A percentile compares a stretch with the other conserved stretches of the same genome.
These are phyloP conservation scores for Luehdorfia chinensis DNA, from an alignment of 1,140 invertebrate species.

Conservation along the genomic window DNA sequence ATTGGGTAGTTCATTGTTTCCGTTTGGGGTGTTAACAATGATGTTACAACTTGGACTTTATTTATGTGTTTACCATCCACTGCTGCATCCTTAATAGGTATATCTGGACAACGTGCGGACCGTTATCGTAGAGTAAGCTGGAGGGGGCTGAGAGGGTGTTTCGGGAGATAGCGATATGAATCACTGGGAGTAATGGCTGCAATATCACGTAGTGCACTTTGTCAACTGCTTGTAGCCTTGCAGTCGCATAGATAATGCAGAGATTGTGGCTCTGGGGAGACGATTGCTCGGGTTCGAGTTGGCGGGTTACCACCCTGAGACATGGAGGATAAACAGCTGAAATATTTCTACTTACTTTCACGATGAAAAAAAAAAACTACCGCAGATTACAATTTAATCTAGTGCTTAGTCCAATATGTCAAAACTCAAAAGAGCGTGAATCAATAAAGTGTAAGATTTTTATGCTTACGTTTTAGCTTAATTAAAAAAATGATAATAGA, in stretches of 20 bases:
- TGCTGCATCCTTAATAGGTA: slow-evolving; percentile 65
- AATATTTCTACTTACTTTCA: not conserved
- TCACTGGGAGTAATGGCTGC: slow-evolving; percentile 72
- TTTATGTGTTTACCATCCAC: slow-evolving; percentile 42
- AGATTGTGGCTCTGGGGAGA: slow-evolving; percentile 54
- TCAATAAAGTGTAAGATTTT: too few relatives aligned
- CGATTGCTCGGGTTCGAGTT: slow-evolving; percentile 42
- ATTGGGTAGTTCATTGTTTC: slow-evolving; percentile 25
- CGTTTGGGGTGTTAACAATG: slow-evolving; percentile 23
- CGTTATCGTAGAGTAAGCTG: slow-evolving; percentile 60
- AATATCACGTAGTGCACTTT: slow-evolving; percentile 76
- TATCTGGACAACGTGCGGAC: slow-evolving; percentile 63
- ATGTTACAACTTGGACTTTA: slow-evolving; percentile 35
- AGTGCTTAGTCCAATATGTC: too few relatives aligned
- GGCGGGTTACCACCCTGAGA: not conserved
- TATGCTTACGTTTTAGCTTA: too few relatives aligned
- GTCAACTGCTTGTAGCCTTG: slow-evolving; percentile 71
- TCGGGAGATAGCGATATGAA: slow-evolving; percentile 62
- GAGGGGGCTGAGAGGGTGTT: slow-evolving; percentile 33
- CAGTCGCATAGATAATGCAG: slow-evolving; percentile 67
- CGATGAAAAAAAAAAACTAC: too few relatives aligned
- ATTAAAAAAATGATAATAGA: too few relatives aligned
- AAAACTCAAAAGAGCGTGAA: too few relatives aligned
- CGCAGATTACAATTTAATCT: too few relatives aligned
- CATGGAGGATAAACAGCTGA: slow-evolving; percentile 4